A percentile compares a stretch with the other conserved stretches of the same genome.
Conservation (phyloP, 30 jellyfish, hydroid and myxozoan genomes). For the Pseudorhiza aurosa region DNA sequence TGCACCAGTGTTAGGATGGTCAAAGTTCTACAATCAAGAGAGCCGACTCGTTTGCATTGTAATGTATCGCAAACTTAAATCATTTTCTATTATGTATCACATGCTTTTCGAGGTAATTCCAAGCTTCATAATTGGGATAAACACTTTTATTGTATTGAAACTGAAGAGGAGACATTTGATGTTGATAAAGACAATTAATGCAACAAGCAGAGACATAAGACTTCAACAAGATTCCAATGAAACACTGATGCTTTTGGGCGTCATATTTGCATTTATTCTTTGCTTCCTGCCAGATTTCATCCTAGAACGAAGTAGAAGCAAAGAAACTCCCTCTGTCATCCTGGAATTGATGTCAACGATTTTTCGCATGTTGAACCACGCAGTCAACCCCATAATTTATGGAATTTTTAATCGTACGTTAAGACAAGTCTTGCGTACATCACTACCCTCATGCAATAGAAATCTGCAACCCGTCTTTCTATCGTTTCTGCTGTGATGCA, state of each 20-base stretch:
- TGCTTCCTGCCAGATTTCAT: slow-evolving; percentile 35
- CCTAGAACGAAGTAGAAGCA: neutral
- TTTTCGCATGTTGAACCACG: slow-evolving; percentile 24
- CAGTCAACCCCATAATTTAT: slow-evolving; percentile 51
- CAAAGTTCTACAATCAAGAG: slow-evolving; percentile 1
- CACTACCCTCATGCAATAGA: too few species aligned
- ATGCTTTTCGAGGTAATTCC: slow-evolving; percentile 32
- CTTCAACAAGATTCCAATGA: slow-evolving; percentile 20
- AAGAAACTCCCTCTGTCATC: neutral
- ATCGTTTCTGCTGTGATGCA: too few species aligned
- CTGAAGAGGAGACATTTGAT: neutral
- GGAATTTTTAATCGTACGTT: slow-evolving; percentile 18
- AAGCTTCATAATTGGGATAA: neutral
- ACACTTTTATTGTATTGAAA: neutral
- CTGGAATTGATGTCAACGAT: neutral
- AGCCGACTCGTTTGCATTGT: slow-evolving; percentile 36
- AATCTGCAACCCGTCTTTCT: too few species aligned
- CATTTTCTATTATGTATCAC: slow-evolving; percentile 14
- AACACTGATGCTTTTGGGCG: slow-evolving; percentile 50
- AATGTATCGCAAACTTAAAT: neutral
- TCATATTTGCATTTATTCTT: slow-evolving; percentile 30
- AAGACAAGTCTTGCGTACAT: neutral
- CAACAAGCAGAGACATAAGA: neutral
- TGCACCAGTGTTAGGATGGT: slow-evolving; percentile 57
- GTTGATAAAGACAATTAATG: neutral